A percentile compares a stretch with the other conserved stretches of the same genome.
Conservation (phyloP, 1,140 invertebrate species). For the Geopemphigus sp. region DNA sequence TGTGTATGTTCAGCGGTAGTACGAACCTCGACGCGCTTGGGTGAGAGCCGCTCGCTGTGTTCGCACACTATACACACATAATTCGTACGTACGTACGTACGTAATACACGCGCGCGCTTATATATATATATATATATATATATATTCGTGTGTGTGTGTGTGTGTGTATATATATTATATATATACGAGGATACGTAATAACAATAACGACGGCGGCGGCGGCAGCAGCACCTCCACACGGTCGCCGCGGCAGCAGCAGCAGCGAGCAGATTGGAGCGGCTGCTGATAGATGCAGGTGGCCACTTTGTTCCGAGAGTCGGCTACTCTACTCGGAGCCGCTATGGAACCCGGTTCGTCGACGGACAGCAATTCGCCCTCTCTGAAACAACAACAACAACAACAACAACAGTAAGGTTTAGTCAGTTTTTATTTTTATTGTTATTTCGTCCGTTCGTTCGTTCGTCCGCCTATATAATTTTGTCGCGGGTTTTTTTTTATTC, state of each 20-base stretch:
- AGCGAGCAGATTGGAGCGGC: slow-evolving; percentile 42
- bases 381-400: slow-evolving; percentile 32
- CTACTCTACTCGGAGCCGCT: slow-evolving; percentile 65
- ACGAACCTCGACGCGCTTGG: slow-evolving; percentile 13
- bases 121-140: too few relatives aligned
- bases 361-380: slow-evolving; percentile 37
- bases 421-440: background rate
- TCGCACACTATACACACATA: too few relatives aligned
- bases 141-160: too few relatives aligned
- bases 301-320: slow-evolving; percentile 67
- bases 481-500: too few relatives aligned
- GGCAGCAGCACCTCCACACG: slow-evolving; percentile 39
- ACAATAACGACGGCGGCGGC: slow-evolving; percentile 4
- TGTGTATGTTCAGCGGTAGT: background rate
- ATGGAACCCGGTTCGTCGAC: slow-evolving; percentile 54
- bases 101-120: too few relatives aligned
- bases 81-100: too few relatives aligned
- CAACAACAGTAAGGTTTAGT: slow-evolving; percentile 3
- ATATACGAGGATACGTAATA: background rate
- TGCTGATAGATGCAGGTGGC: slow-evolving; percentile 64
- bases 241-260: slow-evolving; percentile 9
- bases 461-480: too few relatives aligned
- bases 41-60: slow-evolving; percentile 23
- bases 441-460: too few relatives aligned
- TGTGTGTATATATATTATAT: too few relatives aligned